Base-by-base conservation (phyloP, 1,140 invertebrate species). In the Danaus plexippus region DNA sequence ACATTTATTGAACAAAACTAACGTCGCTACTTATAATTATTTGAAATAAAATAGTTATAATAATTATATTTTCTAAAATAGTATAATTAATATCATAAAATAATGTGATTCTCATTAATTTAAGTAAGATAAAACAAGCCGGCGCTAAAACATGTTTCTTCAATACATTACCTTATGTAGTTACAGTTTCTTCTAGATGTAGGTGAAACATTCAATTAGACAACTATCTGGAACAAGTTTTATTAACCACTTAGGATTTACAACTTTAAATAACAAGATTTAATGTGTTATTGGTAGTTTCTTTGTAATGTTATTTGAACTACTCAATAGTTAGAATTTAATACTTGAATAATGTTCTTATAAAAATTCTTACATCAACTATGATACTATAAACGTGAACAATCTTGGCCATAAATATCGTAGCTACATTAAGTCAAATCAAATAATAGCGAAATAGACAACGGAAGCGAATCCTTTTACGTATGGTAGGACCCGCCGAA, bases 151-250 rank as follows among this genome's bases (percentile, higher is more conserved):
- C 60, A 58, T 48, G 60, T 62, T 62, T 52, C 52, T 52, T 56
- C 50, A 43, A 47, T 56, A 12, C 41, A 53, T 60, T 49, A 43
- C 61, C 61, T 60, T 63, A 66, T 60, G 52, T 44, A 47, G 50
- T 53, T 50, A 59, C 54, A 56, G 47, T 50, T 56, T 63, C 57
- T 49, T 66, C 57, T 49, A 58, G 58, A 65, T 54, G 63, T 60
- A 62, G 62, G 61, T 64, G 51, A 64, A 67, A 60, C 59, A 58
- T 62, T 60, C 60, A 60, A 67, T 64, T 61, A 58, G 57, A 59
- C 57, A 44, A 56, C 58, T 61, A 59, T 52, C 46, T 52, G 46
- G 52, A 59, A 56, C 57, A 43, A 58, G 52, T 63, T 49, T 11
- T 15, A 49, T 12, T 63, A 51, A 13, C 49, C 32, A 57, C 47